Percentiles rank a stretch among this genome's conserved stretches.
Evolutionary conservation across 2,797 vertebrate genomes (phyloP).

Genomic region (Lerista edwardsae): DNA sequence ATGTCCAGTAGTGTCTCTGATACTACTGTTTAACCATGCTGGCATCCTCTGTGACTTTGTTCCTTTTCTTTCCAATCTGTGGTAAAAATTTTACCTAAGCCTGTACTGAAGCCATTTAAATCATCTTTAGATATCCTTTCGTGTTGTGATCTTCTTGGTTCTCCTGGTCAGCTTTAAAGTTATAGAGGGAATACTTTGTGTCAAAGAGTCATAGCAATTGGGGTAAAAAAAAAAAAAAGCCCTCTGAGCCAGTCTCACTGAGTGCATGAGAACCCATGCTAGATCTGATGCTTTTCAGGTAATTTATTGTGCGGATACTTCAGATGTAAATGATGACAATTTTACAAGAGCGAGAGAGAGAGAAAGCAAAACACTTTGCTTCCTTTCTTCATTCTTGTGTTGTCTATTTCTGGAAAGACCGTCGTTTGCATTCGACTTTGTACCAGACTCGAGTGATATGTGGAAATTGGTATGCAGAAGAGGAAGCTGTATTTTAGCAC

Average conservation of each 20-base stretch:
- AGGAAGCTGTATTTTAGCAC: slow-evolving; percentile 31
- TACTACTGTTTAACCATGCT: neutral
- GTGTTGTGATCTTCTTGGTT: neutral
- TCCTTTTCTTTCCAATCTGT: neutral
- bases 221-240: neutral
- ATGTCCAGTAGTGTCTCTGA: neutral
- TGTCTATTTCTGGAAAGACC: slow-evolving; percentile 41
- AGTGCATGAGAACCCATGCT: neutral
- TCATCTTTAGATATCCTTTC: neutral
- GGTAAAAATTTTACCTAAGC: neutral
- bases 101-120: neutral
- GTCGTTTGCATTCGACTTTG: slow-evolving; percentile 47
- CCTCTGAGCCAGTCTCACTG: neutral
- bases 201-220: neutral
- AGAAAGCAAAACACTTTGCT: slow-evolving; percentile 27
- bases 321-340: slow-evolving; percentile 3
- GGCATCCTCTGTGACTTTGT: neutral
- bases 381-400: slow-evolving; percentile 22
- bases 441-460: slow-evolving; percentile 41
- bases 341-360: slow-evolving; percentile 1
- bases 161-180: neutral
- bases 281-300: neutral
- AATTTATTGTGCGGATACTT: slow-evolving; percentile 6
- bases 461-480: slow-evolving; percentile 36
- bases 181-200: neutral